Percentiles rank a stretch among this genome's conserved stretches.
These are phyloP conservation scores for Lamprologus ornatipinnis DNA, from an alignment of 2,113 vertebrate genomes.

Conservation along the genomic window DNA sequence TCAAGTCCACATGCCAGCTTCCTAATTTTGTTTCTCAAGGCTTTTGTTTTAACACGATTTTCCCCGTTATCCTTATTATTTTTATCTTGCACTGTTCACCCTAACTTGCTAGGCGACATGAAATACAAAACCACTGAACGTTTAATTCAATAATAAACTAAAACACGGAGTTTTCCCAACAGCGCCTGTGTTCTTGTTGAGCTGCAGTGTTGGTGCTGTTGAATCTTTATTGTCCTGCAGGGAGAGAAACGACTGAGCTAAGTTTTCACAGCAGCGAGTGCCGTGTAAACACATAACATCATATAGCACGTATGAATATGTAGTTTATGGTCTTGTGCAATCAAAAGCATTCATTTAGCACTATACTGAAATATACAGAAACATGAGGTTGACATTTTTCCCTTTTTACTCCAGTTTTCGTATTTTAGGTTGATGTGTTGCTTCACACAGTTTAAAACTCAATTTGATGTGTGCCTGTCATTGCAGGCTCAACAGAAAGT, in stretches of 20 bases:
- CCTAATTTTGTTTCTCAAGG: neutral
- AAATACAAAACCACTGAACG: conserved; percentile 24
- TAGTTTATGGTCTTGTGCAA: conserved; percentile 19
- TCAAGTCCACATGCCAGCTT: conserved; percentile 14
- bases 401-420: neutral
- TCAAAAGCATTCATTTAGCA: neutral
- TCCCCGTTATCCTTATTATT: conserved; percentile 19
- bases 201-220: conserved; percentile 19
- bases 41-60: conserved; percentile 14
- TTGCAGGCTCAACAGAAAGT: neutral
- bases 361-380: neutral
- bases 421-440: neutral
- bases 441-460: neutral
- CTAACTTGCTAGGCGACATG: neutral
- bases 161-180: conserved; percentile 36
- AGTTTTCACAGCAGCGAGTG: conserved; percentile 24
- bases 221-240: conserved; percentile 39
- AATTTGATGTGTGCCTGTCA: neutral
- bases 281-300: conserved; percentile 40
- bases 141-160: conserved; percentile 58
- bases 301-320: conserved; percentile 14
- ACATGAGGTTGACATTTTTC: neutral
- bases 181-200: neutral
- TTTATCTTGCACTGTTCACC: conserved; percentile 7
- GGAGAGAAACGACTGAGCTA: conserved; percentile 14